Evolutionary conservation across 2,113 vertebrate species (phyloP), one percentile per base, ranked within the genome.

Genomic region (Hypomesus transpacificus): DNA sequence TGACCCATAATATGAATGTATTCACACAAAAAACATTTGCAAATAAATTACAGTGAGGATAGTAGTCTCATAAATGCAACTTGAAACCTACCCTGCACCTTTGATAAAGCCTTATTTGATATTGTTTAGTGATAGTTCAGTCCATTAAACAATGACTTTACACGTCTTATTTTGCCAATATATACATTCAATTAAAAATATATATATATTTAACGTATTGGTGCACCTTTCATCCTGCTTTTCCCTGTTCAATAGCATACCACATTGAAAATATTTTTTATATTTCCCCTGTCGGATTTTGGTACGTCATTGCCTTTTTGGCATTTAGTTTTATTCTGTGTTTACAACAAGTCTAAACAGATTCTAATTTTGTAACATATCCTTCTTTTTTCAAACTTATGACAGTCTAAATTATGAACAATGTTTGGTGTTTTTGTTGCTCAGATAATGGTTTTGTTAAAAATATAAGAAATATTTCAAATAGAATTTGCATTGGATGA

Each of bases 1-100:
- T 46, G 39, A 66, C 67, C 66, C 50, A 69, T 76, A 68, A 81
- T 67, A 70, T 83, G 77, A 89, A 87, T 87, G 78, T 83, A 86
- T 78, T 79, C 79, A 73, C 68, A 74, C 70, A 20, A 14, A 72
- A 18, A 46, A 70, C 0, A 11, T 69, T 80, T 75, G 76, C 6
- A 51, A 70, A 71, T 21, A 69, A 58, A 63, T 21, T 24, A 60
- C 39, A 62, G 70, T 53, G 71, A 18, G 28, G 28, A 66, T 68
- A 57, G n/a, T 53, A 3, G 53, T 58, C 66, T 53, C 39, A 74
- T 7, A 34, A 61, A 24, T 73, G 1, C 61, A 31, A 74, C 75
- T 70, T 69, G 6, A 70, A 71, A 66, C 63, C 34, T 63, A 64
- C 74, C 66, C 58, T 58, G 63, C 20, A 50, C 62, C 66, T 70